Conservation (phyloP, 2,888 invertebrate species). For the Achlya flavicornis region DNA sequence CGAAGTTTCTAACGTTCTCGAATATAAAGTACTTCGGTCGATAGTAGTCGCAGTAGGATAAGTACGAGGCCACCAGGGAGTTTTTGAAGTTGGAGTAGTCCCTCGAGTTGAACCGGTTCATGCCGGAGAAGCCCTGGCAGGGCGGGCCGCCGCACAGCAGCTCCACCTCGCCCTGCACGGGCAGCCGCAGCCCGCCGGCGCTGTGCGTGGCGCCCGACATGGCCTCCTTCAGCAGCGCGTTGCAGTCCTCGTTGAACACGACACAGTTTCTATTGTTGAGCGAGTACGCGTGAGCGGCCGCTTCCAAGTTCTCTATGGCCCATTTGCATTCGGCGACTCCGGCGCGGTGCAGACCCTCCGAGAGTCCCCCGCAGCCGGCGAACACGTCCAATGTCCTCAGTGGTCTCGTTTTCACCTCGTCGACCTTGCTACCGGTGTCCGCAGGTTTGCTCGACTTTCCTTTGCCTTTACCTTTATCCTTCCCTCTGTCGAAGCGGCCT, state of each 20-base stretch:
- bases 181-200: constrained; percentile 83
- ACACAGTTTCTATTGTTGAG: constrained; percentile 89
- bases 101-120: constrained; percentile 93
- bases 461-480: constrained; percentile 88
- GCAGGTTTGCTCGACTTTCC: constrained; percentile 81
- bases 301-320: constrained; percentile 91
- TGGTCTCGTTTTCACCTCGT: constrained; percentile 68
- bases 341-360: constrained; percentile 88
- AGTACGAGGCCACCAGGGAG: constrained; percentile 91
- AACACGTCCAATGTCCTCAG: constrained; percentile 91
- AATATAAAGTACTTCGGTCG: constrained; percentile 92
- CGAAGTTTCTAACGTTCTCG: constrained; percentile 94
- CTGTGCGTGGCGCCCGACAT: constrained; percentile 85
- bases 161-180: constrained; percentile 91
- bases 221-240: constrained; percentile 86
- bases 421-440: constrained; percentile 33
- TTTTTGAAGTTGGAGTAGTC: constrained; percentile 94
- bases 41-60: constrained; percentile 94
- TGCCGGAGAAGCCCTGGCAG: constrained; percentile 95
- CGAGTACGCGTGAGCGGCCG: constrained; percentile 91
- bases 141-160: constrained; percentile 94
- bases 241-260: constrained; percentile 93
- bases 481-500: constrained; percentile 85
- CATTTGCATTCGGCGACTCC: constrained; percentile 88
- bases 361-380: constrained; percentile 93